Conservation (phyloP, 2,797 vertebrate genomes). For the Myripristis murdjan region DNA sequence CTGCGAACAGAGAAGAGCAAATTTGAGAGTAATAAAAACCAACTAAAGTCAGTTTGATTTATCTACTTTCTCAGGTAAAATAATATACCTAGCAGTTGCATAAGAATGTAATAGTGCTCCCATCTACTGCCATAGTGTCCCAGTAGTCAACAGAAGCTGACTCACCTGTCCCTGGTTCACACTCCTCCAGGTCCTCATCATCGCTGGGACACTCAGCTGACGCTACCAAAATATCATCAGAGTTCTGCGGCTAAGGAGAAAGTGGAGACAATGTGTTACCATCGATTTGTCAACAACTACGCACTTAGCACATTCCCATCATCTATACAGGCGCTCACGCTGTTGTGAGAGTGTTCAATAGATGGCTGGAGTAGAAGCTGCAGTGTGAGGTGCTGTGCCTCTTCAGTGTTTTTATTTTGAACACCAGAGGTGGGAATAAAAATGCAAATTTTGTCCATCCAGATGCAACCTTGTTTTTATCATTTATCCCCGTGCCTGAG, state of each 20-base stretch:
- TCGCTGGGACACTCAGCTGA: constrained; percentile 97
- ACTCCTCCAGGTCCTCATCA: constrained; percentile 96
- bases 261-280: constrained; percentile 18
- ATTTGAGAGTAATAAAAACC: constrained; percentile 24
- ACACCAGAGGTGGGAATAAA: constrained; percentile 40
- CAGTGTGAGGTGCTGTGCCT: constrained; percentile 32
- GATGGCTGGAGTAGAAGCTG: constrained; percentile 47
- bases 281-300: constrained; percentile 25
- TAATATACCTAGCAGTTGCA: background rate
- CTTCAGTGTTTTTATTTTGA: constrained; percentile 53
- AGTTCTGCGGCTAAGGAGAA: constrained; percentile 87
- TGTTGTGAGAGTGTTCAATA: constrained; percentile 28
- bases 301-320: constrained; percentile 24
- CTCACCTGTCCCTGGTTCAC: constrained; percentile 97
- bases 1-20: constrained; percentile 10
- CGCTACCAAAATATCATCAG: constrained; percentile 95
- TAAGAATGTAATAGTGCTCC: background rate
- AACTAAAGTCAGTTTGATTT: constrained; percentile 3
- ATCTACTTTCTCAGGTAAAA: constrained; percentile 12
- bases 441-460: constrained; percentile 49
- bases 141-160: constrained; percentile 39
- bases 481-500: constrained; percentile 43
- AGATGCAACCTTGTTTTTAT: constrained; percentile 58
- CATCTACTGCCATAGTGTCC: too few species aligned
- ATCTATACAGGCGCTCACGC: constrained; percentile 18